Evolutionary conservation across 2,888 invertebrate species (phyloP).

Genomic region (Synergus umbraculus): DNA sequence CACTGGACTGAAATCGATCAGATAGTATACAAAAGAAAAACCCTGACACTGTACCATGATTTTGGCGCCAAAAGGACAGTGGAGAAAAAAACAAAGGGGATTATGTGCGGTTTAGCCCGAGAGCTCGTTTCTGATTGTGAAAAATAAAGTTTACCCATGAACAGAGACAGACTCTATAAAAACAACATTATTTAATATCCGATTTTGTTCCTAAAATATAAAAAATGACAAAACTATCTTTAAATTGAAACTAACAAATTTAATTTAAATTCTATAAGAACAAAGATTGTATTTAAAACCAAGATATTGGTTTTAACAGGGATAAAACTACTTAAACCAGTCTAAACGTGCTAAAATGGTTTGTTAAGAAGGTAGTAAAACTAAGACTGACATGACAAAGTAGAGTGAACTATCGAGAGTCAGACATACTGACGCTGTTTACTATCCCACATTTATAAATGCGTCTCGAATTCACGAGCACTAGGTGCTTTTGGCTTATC

Average conservation of each 20-base stretch:
- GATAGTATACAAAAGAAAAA: constrained; percentile 22
- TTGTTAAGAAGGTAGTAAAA: constrained; percentile 24
- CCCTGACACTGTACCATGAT: constrained; percentile 24
- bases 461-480: constrained; percentile 10
- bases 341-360: constrained; percentile 25
- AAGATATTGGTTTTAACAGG: not conserved
- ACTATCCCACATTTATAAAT: constrained; percentile 34
- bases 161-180: not conserved
- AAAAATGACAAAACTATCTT: too few species aligned
- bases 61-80: constrained; percentile 27
- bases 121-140: constrained; percentile 11
- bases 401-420: constrained; percentile 19
- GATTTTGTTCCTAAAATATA: too few species aligned
- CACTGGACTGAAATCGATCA: constrained; percentile 7
- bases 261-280: too few species aligned
- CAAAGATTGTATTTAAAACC: too few species aligned
- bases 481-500: constrained; percentile 20
- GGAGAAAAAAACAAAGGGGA: constrained; percentile 25
- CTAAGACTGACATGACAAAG: constrained; percentile 36
- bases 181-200: too few species aligned
- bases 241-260: too few species aligned
- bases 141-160: not conserved
- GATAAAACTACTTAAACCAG: not conserved
- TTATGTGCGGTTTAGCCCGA: constrained; percentile 15
- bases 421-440: constrained; percentile 39